Evolutionary conservation across 2,797 vertebrate species (phyloP), one percentile per base, ranked within the genome.

Genomic region (Tachyglossus aculeatus): DNA sequence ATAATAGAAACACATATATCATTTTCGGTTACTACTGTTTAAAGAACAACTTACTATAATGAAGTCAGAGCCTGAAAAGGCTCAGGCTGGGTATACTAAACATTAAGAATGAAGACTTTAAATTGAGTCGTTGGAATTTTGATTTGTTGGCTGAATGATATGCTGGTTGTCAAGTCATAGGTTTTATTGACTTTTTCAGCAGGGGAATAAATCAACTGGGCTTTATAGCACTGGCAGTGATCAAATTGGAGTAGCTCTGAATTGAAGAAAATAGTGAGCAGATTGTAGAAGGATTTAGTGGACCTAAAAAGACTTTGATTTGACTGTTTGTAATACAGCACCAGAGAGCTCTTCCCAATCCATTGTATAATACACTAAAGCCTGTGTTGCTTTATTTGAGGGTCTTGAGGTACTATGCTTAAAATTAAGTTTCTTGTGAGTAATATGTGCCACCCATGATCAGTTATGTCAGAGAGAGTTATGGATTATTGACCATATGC

Each of bases 101-200:
- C 41, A 54, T 9, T 67, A 60, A 83, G 68, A 39, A 19, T 3
- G n/a, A n/a, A n/a, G n/a, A 24, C 74, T 79, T 48, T 67, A n/a
- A 80, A 86, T 59, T 59, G 29, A 51, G 11, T 36, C 5, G 2
- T 37, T 78, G 69, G 32, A 36, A 52, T 71, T 86, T 73, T 52
- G 43, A 24, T 84, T 82, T 68, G 58, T 77, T 78, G 63, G 6
- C 59, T 67, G 38, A 63, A n/a, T 77, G 36, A 81, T 60, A n/a
- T 67, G 11, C 38, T 69, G 37, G 58, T 71, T 80, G 62, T 62
- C 56, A 81, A 65, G 22, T 52, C 47, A 0, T 67, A 58, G 43
- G 22, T 43, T 78, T 77, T 50, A 79, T 71, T 56, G 71, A 71
- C 53, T 82, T 86, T 78, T 29, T 2, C 40, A 76, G 59, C 7